Base-by-base conservation (phyloP, 2,113 vertebrate genomes). In the Miniopterus natalensis region DNA sequence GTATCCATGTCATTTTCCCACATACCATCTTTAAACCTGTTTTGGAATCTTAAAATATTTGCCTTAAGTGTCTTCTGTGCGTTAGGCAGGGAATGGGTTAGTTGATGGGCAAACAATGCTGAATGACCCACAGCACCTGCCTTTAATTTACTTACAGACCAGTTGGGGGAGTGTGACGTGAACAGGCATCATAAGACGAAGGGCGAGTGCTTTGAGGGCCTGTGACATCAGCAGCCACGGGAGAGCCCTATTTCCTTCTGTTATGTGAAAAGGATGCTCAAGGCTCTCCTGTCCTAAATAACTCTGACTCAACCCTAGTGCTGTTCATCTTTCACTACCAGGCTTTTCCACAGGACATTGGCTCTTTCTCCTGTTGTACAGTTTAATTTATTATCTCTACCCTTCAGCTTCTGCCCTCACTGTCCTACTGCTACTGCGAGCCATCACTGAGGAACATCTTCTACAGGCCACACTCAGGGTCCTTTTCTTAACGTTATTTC, bases 311-410 rank as follows among this genome's bases (percentile, higher is more conserved):
- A 77, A 17, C 5, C 80, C n/a, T 75, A 71, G 11, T 71, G 21
- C 5, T 23, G 3, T 59, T 68, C 31, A 74, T 36, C 6, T 73
- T 92, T 80, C 36, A 25, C 40, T 59, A 78, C 21, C 25, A 80
- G 86, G 77, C 5, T 70, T 71, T 86, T 85, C 73, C 36, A 40
- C 20, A 55, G 49, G n/a, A 55, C 36, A 4, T 61, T 73, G 21
- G 15, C 8, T 47, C 5, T 84, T 57, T 70, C 68, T 94, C 8
- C 49, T 89, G 5, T 47, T 66, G 83, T 59, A 59, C 7, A 81
- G 20, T 88, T 92, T 68, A 45, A 61, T 95, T 89, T 79, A 77
- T 86, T 77, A 57, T 77, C 21, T 71, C 6, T 88, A 9, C 15
- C 31, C 18, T 47, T 55, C n/a, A 70, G 31, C 51, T 90, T 27